Conservation (phyloP, 2,888 invertebrate genomes). For the Epinotia brunnichana region DNA sequence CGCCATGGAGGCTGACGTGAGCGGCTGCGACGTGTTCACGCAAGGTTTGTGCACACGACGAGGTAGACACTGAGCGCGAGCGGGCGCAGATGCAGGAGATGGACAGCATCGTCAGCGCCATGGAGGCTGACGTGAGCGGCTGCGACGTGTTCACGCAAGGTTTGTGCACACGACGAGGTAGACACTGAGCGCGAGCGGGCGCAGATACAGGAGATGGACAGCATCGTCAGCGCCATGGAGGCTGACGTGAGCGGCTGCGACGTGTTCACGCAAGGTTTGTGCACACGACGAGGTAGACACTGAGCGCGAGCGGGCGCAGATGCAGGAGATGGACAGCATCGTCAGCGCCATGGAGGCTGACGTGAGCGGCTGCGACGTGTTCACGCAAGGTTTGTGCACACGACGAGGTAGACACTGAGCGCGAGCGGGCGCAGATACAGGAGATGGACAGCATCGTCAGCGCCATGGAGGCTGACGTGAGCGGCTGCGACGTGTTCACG, state of each 20-base stretch:
- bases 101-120: conserved; percentile 83
- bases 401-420: no score
- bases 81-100: conserved; percentile 76
- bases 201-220: no score
- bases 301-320: no score
- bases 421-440: no score
- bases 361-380: conserved; percentile 1
- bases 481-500: no score
- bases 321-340: no score
- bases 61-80: conserved; percentile 62
- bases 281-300: no score
- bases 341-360: background rate
- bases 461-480: no score
- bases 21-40: conserved; percentile 66
- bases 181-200: no score
- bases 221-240: background rate
- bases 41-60: conserved; percentile 51
- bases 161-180: background rate
- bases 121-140: conserved; percentile 81
- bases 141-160: background rate
- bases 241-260: conserved; percentile 9
- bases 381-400: no score
- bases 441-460: no score
- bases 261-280: conserved; percentile 1
- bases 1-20: conserved; percentile 84